Conservation (phyloP, 2,797 vertebrate species). For the Danio choprae region DNA sequence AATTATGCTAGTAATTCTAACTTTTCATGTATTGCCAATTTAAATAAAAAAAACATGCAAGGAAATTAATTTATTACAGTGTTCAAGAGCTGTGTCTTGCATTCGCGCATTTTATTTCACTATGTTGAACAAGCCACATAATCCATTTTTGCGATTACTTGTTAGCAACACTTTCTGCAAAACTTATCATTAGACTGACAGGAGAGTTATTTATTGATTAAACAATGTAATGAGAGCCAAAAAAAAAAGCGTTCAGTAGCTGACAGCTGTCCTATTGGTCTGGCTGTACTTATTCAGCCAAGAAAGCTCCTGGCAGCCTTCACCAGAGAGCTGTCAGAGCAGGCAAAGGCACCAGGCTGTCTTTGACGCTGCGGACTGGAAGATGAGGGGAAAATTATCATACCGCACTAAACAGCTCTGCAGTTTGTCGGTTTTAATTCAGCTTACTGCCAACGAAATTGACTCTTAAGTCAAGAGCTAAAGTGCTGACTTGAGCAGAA, state of each 20-base stretch:
- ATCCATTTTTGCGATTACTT: not conserved
- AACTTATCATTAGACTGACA: not conserved
- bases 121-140: not conserved
- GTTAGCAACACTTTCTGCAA: not conserved
- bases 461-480: not conserved
- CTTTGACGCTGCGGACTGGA: not conserved
- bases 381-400: constrained; percentile 51
- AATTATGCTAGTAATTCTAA: not conserved
- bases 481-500: constrained; percentile 41
- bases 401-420: constrained; percentile 53
- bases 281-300: constrained; percentile 38
- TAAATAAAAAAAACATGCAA: not conserved
- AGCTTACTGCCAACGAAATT: constrained; percentile 26
- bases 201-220: constrained; percentile 22
- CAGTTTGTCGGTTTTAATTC: constrained; percentile 62
- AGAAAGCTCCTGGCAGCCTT: constrained; percentile 32
- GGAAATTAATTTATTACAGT: not conserved
- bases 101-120: not conserved
- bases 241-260: not conserved
- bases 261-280: constrained; percentile 47
- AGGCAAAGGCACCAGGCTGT: constrained; percentile 23
- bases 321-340: constrained; percentile 28
- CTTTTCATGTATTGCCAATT: not conserved
- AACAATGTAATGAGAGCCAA: constrained; percentile 12
- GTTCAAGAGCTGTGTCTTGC: not conserved